phyloP scores from a whole-genome alignment of 1,140 invertebrate species.

The Oreohelix idahoensis region DNA sequence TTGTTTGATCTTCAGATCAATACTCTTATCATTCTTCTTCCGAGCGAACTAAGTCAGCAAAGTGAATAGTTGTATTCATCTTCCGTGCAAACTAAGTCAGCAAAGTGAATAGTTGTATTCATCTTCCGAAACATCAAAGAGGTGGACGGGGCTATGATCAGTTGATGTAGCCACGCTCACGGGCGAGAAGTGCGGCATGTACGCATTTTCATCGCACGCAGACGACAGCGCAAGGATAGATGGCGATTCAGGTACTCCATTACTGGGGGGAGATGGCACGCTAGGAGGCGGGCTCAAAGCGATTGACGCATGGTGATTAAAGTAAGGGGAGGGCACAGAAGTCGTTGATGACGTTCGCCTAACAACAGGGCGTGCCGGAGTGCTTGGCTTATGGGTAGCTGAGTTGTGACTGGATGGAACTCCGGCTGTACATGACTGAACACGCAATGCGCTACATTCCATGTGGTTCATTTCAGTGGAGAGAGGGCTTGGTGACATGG shows the following conservation, averaged over 20 bases:
- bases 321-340: constrained; percentile 25
- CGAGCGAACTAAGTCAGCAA: too few relatives aligned
- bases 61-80: too few relatives aligned
- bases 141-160: neutral
- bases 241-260: constrained; percentile 19
- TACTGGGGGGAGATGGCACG: constrained; percentile 8
- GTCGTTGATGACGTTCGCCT: constrained; percentile 9
- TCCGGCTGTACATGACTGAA: neutral
- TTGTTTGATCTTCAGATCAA: too few relatives aligned
- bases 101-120: constrained; percentile 14
- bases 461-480: neutral
- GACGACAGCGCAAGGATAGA: neutral
- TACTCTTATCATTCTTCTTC: too few relatives aligned
- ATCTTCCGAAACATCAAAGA: neutral
- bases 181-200: constrained; percentile 13
- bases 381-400: neutral
- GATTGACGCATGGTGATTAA: neutral
- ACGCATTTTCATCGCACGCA: neutral
- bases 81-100: too few relatives aligned
- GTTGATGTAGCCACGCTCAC: neutral
- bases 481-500: neutral
- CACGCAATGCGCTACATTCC: neutral
- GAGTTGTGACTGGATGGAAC: neutral
- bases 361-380: neutral
- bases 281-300: constrained; percentile 30